These are phyloP conservation scores for Macrotrachela quadricornifera DNA, from an alignment of 1,140 invertebrate species.

Conservation along the genomic window DNA sequence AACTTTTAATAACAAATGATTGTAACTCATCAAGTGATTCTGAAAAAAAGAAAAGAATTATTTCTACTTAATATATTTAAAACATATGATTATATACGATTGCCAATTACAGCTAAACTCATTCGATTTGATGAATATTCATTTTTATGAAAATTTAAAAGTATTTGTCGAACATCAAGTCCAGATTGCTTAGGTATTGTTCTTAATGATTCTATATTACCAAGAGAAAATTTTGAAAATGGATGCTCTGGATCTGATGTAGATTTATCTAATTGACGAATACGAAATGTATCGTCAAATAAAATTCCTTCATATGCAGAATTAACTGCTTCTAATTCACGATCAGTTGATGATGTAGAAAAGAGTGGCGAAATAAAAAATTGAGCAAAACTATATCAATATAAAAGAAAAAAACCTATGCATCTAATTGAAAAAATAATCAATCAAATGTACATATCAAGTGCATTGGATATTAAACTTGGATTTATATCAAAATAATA, in stretches of 20 bases:
- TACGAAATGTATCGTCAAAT: constrained; percentile 59
- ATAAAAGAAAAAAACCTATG: neutral
- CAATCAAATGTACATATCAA: constrained; percentile 46
- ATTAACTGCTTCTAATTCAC: constrained; percentile 82
- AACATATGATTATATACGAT: constrained; percentile 19
- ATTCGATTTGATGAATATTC: constrained; percentile 88
- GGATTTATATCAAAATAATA: constrained; percentile 80
- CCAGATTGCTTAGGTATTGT: constrained; percentile 52
- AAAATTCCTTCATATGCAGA: constrained; percentile 87
- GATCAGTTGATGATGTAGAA: constrained; percentile 61
- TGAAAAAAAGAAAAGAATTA: constrained; percentile 18
- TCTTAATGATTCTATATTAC: constrained; percentile 58
- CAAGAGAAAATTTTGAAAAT: constrained; percentile 73
- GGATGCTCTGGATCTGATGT: constrained; percentile 52
- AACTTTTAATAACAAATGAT: constrained; percentile 49
- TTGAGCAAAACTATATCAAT: constrained; percentile 54
- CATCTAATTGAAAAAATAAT: neutral
- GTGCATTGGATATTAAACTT: constrained; percentile 47
- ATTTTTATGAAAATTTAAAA: constrained; percentile 66
- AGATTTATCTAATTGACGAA: constrained; percentile 63
- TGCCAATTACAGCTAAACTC: constrained; percentile 62
- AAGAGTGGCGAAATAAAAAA: constrained; percentile 81
- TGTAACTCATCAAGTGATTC: constrained; percentile 69
- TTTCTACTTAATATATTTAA: too few relatives aligned
- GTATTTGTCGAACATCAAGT: constrained; percentile 53